Evolutionary conservation across 2,113 vertebrate species (phyloP), one percentile per base, ranked within the genome.

Genomic region (Ivindomyrus marchei): DNA sequence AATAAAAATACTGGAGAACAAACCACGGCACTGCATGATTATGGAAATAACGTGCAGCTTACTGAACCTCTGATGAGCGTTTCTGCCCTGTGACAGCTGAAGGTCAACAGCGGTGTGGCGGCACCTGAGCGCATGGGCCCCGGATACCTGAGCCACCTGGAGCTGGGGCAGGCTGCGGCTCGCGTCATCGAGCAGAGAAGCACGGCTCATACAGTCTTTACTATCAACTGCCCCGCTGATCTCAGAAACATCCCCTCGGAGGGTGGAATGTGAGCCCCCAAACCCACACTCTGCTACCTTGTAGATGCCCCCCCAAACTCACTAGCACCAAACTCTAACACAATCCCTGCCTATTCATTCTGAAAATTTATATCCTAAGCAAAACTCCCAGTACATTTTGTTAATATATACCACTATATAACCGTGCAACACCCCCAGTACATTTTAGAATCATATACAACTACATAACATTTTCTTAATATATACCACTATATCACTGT

Each of bases 91-190:
- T 42, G n/a, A 36, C 92, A 97, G 97, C 93, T 97, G 92, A 97
- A 96, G 92, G 95, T 97, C 31, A 91, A 97, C 91, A 92, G 96
- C 8, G 97, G 97, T 0, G 97, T 97, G 4, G 95, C 92, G 0
- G 88, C 94, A 6, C 94, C 95, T 0, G 96, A 97, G 46, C 94
- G 93, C 39, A 89, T 96, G 92, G 93, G 91, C 0, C 96, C 97
- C 0, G 96, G 97, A 0, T 97, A 93, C 91, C 93, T 97, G 86
- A 95, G 94, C 91, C 96, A 97, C 90, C 91, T 96, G 93, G 96
- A 97, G 52, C 94, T 97, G 89, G 97, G 96, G 0, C 93, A 95
- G 58, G 95, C 95, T 0, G 94, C 97, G 7, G 95, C 96, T 47
- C 47, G 93, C 1, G 92, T 97, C 31, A 93, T 97, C 91, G 96